Conservation (phyloP, 1,140 invertebrate genomes). For the Papilio dardanus region DNA sequence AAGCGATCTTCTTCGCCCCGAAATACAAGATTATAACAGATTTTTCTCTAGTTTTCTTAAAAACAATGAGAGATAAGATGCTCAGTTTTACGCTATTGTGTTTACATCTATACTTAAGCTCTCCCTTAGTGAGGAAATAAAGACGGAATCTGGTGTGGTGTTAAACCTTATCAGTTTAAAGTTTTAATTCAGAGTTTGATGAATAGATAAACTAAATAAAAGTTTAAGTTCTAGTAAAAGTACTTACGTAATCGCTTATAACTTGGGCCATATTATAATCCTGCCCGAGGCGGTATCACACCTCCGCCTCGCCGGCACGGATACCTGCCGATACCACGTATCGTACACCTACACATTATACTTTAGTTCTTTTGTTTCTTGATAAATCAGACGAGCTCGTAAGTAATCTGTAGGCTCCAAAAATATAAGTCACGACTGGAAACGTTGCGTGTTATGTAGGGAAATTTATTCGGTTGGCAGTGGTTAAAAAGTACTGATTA, state of each 20-base stretch:
- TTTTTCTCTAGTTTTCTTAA: too few species aligned
- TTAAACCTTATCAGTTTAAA: neutral
- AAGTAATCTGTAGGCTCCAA: too few species aligned
- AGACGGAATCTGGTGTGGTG: neutral
- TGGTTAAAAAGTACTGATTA: too few species aligned
- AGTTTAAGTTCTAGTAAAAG: too few species aligned
- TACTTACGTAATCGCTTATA: slow-evolving; percentile 23
- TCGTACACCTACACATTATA: slow-evolving; percentile 36
- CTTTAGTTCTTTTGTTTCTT: slow-evolving; percentile 40
- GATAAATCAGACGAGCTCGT: neutral
- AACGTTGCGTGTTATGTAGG: too few species aligned
- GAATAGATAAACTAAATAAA: too few species aligned
- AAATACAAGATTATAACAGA: too few species aligned
- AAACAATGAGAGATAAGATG: too few species aligned
- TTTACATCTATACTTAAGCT: neutral
- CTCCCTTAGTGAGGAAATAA: neutral
- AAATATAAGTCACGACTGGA: neutral
- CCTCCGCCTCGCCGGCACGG: slow-evolving; percentile 43
- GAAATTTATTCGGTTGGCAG: too few species aligned
- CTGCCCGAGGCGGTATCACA: slow-evolving; percentile 54
- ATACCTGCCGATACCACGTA: slow-evolving; percentile 42
- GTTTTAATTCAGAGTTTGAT: too few species aligned
- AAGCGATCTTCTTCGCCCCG: too few species aligned
- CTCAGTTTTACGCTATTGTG: too few species aligned
- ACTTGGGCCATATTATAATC: slow-evolving; percentile 38